Percentiles rank a stretch among this genome's conserved stretches.
Conservation (phyloP, 2,888 invertebrate species). For the Bombyx huttoni region DNA sequence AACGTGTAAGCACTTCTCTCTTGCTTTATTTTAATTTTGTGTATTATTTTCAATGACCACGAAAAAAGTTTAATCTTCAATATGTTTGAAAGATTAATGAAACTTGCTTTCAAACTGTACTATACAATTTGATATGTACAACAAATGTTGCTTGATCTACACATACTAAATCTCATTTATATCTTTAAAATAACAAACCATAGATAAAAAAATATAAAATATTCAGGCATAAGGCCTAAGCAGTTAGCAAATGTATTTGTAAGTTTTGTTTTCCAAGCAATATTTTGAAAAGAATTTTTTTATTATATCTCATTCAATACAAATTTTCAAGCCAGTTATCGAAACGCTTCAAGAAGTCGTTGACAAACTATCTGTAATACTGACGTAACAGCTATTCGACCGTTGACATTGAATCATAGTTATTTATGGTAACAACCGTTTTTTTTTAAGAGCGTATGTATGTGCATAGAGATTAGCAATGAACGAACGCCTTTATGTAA, state of each 20-base stretch:
- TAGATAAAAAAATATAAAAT: no score
- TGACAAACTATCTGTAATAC: constrained; percentile 1
- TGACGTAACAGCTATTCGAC: constrained; percentile 32
- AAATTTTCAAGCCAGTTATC: neutral
- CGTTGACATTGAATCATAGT: constrained; percentile 59
- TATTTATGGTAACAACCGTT: constrained; percentile 53
- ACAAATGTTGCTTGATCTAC: no score
- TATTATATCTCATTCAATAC: neutral
- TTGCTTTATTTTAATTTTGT: constrained; percentile 13
- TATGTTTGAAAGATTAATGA: no score
- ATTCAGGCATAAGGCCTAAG: no score
- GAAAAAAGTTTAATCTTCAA: no score
- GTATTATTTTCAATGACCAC: neutral
- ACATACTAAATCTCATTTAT: no score
- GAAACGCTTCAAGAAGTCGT: neutral
- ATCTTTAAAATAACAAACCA: no score
- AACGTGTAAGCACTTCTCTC: constrained; percentile 13
- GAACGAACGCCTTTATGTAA: constrained; percentile 42
- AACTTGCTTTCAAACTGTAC: no score
- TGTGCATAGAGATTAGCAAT: constrained; percentile 33
- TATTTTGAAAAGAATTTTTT: no score
- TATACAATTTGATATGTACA: no score
- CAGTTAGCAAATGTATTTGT: no score
- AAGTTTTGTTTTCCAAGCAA: no score
- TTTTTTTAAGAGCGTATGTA: constrained; percentile 38